These are phyloP conservation scores for Apantesis nais DNA, from an alignment of 2,888 invertebrate genomes.

Conservation along the genomic window DNA sequence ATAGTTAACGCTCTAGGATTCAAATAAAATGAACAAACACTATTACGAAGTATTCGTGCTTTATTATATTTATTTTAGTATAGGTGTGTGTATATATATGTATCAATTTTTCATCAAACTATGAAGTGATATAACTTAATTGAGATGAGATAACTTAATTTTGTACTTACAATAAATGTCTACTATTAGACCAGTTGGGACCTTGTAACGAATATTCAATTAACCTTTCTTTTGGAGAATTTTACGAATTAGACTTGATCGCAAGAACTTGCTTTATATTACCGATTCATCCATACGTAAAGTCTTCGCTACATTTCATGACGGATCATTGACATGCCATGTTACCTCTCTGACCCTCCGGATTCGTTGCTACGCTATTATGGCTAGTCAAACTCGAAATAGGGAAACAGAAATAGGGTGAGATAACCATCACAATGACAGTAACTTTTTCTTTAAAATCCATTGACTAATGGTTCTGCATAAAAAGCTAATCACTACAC, in stretches of 20 bases:
- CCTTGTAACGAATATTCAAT: neutral
- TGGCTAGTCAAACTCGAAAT: neutral
- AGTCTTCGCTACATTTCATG: neutral
- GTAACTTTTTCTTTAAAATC: slow-evolving; percentile 9
- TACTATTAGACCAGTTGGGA: neutral
- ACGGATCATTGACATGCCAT: neutral
- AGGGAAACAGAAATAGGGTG: slow-evolving; percentile 3
- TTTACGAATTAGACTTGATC: neutral
- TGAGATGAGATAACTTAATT: neutral
- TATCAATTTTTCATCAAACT: neutral
- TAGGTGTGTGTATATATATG: neutral
- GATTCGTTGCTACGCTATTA: neutral
- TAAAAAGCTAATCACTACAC: slow-evolving; percentile 1
- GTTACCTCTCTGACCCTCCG: neutral
- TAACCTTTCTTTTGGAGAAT: neutral
- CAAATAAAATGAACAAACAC: neutral
- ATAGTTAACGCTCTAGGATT: neutral
- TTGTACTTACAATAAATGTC: neutral
- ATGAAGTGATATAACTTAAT: too few relatives aligned
- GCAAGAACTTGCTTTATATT: neutral
- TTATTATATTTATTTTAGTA: neutral
- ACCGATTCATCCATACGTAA: neutral
- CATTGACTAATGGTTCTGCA: neutral
- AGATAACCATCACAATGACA: slow-evolving; percentile 14
- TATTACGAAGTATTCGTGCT: neutral